Evolutionary conservation across 2,888 invertebrate species (phyloP).

Genomic region (Nyleta sp.): DNA sequence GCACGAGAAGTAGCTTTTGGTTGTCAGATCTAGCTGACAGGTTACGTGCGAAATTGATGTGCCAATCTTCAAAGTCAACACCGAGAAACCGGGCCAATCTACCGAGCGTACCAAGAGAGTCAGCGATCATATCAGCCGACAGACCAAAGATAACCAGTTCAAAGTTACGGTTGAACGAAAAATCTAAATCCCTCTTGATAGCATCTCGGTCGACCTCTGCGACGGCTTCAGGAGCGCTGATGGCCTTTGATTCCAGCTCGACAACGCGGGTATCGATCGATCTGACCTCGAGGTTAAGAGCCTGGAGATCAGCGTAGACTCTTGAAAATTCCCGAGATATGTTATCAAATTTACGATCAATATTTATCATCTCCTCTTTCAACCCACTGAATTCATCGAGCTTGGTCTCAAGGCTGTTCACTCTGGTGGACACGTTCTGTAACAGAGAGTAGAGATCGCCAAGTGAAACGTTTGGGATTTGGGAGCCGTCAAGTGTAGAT

Average conservation of each 20-base stretch:
- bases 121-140: background rate
- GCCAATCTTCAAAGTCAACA: background rate
- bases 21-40: background rate
- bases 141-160: background rate
- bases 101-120: background rate
- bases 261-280: too few relatives aligned
- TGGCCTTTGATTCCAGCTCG: too few relatives aligned
- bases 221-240: background rate
- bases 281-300: background rate
- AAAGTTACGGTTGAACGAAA: background rate
- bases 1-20: background rate
- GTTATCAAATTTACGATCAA: too few relatives aligned
- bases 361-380: too few relatives aligned
- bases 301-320: background rate
- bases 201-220: background rate
- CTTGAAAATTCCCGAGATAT: too few relatives aligned
- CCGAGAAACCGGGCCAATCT: background rate
- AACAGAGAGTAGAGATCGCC: too few relatives aligned
- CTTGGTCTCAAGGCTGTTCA: too few relatives aligned
- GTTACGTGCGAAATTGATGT: background rate
- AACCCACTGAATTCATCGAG: too few relatives aligned
- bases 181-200: background rate
- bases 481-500: too few relatives aligned
- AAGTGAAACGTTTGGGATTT: too few relatives aligned
- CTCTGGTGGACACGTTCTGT: too few relatives aligned